Percentiles rank a stretch among this genome's conserved stretches.
Evolutionary conservation across 30 jellyfish, hydroid and myxozoan genomes (phyloP).

Genomic region (Aurelia sp.): DNA sequence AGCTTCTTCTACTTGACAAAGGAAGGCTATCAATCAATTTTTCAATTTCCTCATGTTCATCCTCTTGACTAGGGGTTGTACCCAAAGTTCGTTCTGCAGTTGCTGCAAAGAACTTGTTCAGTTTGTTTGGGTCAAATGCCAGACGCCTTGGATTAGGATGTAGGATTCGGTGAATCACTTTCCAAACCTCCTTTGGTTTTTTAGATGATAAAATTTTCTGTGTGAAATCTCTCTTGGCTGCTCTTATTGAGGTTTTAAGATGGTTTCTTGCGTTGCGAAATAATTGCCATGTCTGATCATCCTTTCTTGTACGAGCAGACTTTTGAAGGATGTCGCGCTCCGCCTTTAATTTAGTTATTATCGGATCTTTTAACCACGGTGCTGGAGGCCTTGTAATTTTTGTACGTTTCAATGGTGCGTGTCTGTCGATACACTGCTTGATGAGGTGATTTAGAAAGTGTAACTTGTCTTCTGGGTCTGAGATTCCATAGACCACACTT

Average conservation of each 20-base stretch:
- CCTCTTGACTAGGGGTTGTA: too few relatives aligned
- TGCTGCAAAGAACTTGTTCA: neutral
- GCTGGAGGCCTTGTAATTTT: conserved; percentile 78
- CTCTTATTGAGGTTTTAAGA: conserved; percentile 18
- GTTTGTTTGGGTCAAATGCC: neutral
- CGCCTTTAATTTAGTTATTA: conserved; percentile 38
- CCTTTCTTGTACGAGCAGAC: too few relatives aligned
- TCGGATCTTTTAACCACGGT: conserved; percentile 80
- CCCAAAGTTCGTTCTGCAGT: too few relatives aligned
- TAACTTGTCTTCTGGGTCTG: conserved; percentile 71
- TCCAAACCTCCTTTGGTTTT: conserved; percentile 65
- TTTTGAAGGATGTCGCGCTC: conserved; percentile 15
- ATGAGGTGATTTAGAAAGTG: conserved; percentile 54
- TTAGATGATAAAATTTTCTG: conserved; percentile 44
- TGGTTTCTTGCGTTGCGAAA: too few relatives aligned
- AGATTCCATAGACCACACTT: conserved; percentile 54
- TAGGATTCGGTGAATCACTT: conserved; percentile 39
- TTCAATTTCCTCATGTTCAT: too few relatives aligned
- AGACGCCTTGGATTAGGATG: conserved; percentile 37
- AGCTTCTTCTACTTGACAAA: too few relatives aligned
- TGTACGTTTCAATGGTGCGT: conserved; percentile 73
- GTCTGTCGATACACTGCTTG: conserved; percentile 61
- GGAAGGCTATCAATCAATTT: too few relatives aligned
- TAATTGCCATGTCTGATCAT: too few relatives aligned
- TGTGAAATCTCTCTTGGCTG: conserved; percentile 39